Percentiles rank a stretch among this genome's conserved stretches.
phyloP scores from a whole-genome alignment of 2,113 vertebrate species.

The Beaufortia kweichowensis region DNA sequence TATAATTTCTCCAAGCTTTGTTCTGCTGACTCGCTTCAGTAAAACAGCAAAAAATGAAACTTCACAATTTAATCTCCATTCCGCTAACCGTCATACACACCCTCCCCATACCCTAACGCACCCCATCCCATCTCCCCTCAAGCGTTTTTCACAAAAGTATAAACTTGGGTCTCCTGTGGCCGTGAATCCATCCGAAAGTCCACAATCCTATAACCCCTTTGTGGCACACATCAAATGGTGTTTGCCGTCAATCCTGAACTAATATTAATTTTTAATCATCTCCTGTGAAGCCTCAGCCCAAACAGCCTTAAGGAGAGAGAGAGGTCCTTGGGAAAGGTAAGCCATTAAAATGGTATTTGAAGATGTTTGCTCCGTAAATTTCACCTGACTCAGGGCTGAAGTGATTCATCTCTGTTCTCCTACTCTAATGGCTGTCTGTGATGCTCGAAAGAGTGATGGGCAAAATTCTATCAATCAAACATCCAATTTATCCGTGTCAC shows the following conservation, averaged over 20 bases:
- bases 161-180: constrained; percentile 68
- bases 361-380: constrained; percentile 72
- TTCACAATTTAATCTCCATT: constrained; percentile 17
- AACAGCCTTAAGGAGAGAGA: constrained; percentile 75
- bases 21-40: background rate
- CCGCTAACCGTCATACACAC: constrained; percentile 48
- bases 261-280: constrained; percentile 80
- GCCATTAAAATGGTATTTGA: constrained; percentile 74
- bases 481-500: constrained; percentile 69
- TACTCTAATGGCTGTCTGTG: constrained; percentile 60
- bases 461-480: constrained; percentile 73
- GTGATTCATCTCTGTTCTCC: constrained; percentile 65
- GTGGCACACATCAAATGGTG: constrained; percentile 79
- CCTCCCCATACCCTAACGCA: constrained; percentile 63
- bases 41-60: constrained; percentile 37
- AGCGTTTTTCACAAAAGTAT: constrained; percentile 63
- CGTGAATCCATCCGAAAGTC: constrained; percentile 70
- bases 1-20: constrained; percentile 18
- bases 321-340: constrained; percentile 72
- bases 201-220: constrained; percentile 71
- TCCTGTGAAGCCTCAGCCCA: constrained; percentile 73
- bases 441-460: constrained; percentile 65
- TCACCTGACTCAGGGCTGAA: constrained; percentile 64
- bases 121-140: constrained; percentile 57
- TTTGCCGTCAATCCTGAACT: constrained; percentile 78